Conservation (phyloP, 2,113 vertebrate species). For the Macrotis lagotis region DNA sequence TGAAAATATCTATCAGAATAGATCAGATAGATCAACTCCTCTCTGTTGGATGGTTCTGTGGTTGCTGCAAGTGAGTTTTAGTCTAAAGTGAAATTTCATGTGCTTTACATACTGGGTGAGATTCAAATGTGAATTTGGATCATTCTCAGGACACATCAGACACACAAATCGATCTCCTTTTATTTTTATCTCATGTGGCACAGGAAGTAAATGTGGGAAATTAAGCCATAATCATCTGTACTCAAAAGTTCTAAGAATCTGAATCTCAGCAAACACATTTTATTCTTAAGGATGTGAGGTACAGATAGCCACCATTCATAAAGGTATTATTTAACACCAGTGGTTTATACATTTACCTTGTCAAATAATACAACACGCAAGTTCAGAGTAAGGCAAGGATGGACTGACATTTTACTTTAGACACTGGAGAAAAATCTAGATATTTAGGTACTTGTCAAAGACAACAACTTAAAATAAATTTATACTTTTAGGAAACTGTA, state of each 20-base stretch:
- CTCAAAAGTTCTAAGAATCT: background rate
- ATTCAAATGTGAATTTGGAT: background rate
- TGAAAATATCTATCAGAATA: too few relatives aligned
- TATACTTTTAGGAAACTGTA: background rate
- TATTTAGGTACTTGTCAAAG: background rate
- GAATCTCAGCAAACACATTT: background rate
- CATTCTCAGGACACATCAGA: background rate
- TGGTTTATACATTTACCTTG: background rate
- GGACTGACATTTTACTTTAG: background rate
- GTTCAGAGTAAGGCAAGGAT: background rate
- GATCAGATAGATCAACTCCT: background rate
- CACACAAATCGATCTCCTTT: background rate
- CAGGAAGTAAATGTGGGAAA: background rate
- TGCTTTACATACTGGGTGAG: background rate
- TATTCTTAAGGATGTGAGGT: background rate
- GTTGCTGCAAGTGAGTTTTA: rapidly evolving
- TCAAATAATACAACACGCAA: background rate
- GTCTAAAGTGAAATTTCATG: background rate
- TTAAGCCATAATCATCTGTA: background rate
- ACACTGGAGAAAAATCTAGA: background rate
- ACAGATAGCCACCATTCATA: too few relatives aligned
- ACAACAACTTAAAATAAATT: background rate
- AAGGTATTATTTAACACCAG: background rate
- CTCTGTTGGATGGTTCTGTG: background rate
- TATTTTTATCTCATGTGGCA: background rate